These are phyloP conservation scores for Toxostoma redivivum DNA, from an alignment of 2,113 vertebrate species.

Conservation along the genomic window DNA sequence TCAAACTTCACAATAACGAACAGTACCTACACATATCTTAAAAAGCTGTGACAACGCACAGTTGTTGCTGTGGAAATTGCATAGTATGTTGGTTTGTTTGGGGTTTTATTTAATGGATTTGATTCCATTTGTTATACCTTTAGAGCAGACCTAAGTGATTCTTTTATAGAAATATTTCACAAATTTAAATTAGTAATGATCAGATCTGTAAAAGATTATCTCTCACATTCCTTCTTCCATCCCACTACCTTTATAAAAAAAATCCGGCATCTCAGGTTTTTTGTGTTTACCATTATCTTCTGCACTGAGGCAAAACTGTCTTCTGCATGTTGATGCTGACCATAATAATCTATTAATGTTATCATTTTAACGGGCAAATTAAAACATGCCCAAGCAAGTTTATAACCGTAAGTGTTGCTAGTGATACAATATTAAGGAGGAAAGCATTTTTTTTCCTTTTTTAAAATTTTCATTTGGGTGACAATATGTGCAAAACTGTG, in stretches of 20 bases:
- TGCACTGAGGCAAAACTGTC: neutral
- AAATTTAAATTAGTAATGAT: neutral
- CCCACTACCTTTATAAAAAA: neutral
- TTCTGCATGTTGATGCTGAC: neutral
- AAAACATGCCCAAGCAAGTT: neutral
- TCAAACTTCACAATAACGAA: neutral
- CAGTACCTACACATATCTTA: neutral
- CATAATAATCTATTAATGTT: neutral
- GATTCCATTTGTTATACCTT: neutral
- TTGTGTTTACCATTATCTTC: neutral
- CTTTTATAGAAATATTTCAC: neutral
- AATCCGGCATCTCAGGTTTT: neutral
- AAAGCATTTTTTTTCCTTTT: neutral
- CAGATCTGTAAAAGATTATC: neutral
- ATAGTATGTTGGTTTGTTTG: neutral
- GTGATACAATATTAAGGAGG: neutral
- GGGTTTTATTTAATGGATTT: accelerated
- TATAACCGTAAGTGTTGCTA: neutral
- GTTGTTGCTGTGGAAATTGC: neutral
- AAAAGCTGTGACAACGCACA: neutral
- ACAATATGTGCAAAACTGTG: neutral
- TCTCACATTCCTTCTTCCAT: neutral
- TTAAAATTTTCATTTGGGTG: neutral
- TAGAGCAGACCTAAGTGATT: neutral
- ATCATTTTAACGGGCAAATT: neutral